Evolutionary conservation across 2,797 vertebrate species (phyloP).

Genomic region (Avahi laniger): DNA sequence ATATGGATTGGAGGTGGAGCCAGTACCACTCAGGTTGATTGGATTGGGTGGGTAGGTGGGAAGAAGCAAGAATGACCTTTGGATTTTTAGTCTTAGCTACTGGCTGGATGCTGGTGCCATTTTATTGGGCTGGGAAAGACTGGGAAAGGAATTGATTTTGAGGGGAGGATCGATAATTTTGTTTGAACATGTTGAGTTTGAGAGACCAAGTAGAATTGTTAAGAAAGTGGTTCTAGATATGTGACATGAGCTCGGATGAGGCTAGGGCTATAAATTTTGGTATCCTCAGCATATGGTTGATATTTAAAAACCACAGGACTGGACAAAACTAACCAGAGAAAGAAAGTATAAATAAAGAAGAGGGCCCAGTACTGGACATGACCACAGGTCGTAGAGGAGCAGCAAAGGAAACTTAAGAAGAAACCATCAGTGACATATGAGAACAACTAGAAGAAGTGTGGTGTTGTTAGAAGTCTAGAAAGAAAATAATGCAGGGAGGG

Average conservation of each 20-base stretch:
- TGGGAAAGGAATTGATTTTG: constrained; percentile 20
- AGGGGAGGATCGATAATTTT: constrained; percentile 25
- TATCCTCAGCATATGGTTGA: background rate
- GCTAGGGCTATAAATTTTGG: background rate
- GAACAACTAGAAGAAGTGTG: background rate
- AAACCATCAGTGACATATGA: background rate
- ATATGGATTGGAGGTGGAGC: background rate
- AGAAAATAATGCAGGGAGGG: background rate
- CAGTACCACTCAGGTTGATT: background rate
- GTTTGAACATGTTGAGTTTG: constrained; percentile 20
- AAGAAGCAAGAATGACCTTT: background rate
- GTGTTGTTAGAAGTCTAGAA: background rate
- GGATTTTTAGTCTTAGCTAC: background rate
- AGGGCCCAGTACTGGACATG: background rate
- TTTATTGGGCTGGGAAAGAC: constrained; percentile 15
- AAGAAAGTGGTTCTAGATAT: background rate
- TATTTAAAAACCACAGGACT: constrained; percentile 34
- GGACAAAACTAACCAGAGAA: background rate
- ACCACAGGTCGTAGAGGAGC: background rate
- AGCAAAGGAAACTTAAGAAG: constrained; percentile 28
- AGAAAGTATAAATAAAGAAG: background rate
- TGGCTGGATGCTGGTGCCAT: background rate
- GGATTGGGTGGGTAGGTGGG: background rate
- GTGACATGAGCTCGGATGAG: background rate
- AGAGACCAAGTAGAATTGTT: constrained; percentile 18